Evolutionary conservation across 2,113 vertebrate genomes (phyloP), one percentile per base, ranked within the genome.

Genomic region (Neogale vison): DNA sequence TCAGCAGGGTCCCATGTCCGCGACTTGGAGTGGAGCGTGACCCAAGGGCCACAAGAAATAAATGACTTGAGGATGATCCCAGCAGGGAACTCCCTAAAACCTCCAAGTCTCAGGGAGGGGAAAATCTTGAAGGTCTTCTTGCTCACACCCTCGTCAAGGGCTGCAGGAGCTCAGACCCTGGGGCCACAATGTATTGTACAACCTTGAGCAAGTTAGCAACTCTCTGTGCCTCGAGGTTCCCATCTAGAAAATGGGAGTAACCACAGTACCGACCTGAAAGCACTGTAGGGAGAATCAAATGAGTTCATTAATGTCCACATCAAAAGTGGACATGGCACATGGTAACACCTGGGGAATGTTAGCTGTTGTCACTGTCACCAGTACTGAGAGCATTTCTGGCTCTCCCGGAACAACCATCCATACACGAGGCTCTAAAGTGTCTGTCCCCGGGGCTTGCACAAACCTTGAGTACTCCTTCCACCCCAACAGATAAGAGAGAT

Each of bases 1-100:
- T 85, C 95, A 93, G 96, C 93, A 71, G 34, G 63, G 92, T 91
- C 97, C 92, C 29, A 77, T 93, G 83, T 74, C 61, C 57, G 69
- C 59, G 15, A 3, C 95, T 34, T 71, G 79, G 21, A 71, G 45
- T 50, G 5, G 39, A 29, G 17, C 26, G 10, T 47, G 42, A 42
- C 65, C 50, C 42, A 57, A 88, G 95, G 95, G 42, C 85, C 47
- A 93, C 76, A 45, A 39, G 1, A 23, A 98, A 39, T 83, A 47
- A 76, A 57, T 15, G 36, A 85, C 57, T 36, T 50, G 65, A 50
- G 84, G 6, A 4, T 36, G 47, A 1, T 6, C 95, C 59, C 97
- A 36, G 23, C 15, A 93, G 96, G 90, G 96, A 93, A 36, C 76
- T 8, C 59, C 76, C 95, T 82, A 36, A 65, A 83, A 47, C 36